Percentiles rank a stretch among this genome's conserved stretches.
phyloP scores from a whole-genome alignment of 2,113 vertebrate genomes.

The Strix aluco region DNA sequence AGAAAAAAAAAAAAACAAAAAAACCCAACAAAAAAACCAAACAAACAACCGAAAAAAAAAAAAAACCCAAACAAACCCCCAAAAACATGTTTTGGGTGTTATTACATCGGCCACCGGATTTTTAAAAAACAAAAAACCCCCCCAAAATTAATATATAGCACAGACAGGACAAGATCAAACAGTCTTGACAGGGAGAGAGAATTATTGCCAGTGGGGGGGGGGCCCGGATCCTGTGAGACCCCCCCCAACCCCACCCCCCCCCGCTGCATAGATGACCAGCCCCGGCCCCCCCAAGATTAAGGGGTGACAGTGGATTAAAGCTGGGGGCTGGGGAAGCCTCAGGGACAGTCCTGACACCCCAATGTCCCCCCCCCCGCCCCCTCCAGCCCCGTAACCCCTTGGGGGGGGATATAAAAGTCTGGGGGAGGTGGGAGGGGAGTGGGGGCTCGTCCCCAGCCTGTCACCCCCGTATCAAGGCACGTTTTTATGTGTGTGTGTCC shows the following conservation, averaged over 20 bases:
- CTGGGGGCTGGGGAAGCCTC: neutral
- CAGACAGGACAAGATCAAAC: neutral
- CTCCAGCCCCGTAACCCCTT: too few species aligned
- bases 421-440: too few species aligned
- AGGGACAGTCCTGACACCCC: neutral
- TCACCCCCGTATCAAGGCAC: neutral
- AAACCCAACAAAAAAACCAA: too few species aligned
- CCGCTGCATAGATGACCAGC: neutral
- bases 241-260: too few species aligned
- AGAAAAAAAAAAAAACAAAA: too few species aligned
- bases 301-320: neutral
- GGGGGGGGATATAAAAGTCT: neutral
- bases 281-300: neutral
- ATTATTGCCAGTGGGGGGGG: slow-evolving; percentile 31
- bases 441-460: neutral
- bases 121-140: neutral
- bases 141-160: neutral
- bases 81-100: too few species aligned
- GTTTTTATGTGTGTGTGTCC: neutral
- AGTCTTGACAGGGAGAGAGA: neutral
- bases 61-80: too few species aligned
- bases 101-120: neutral
- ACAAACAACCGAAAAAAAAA: too few species aligned
- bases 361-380: neutral
- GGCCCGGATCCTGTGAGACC: too few species aligned